Base-by-base conservation (phyloP, 37 sponge, comb jelly and placozoan genomes). In the Haliclona indistincta region DNA sequence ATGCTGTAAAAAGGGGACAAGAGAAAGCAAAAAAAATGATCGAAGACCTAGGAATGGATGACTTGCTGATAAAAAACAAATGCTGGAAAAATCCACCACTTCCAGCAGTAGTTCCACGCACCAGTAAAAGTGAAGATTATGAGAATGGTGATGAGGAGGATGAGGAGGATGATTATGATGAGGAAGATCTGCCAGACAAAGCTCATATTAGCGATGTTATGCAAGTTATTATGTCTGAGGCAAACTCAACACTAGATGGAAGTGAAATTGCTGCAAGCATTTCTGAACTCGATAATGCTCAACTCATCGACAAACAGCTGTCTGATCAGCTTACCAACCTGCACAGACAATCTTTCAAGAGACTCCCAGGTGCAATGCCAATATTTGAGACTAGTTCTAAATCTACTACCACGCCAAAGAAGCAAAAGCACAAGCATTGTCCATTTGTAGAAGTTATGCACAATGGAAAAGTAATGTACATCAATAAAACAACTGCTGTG, bases 41-140 rank as follows among this genome's bases (percentile, higher is more conserved):
- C 23, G 75, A 74, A n/a, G 75, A 39, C 4, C 75, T 74, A 34
- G 75, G 75, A 23, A 74, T 74, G 75, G 63, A 1, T 2, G 61
- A 1, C 5, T 22, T 42, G 32, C 41, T 60, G 11, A n/a, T 56
- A 13, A 34, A 79, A 56, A 55, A 37, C 7, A 25, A 55, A 25
- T 34, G 22, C 25, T 74, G 75, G 75, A 22, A 23, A 29, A 38
- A 36, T 56, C 43, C 56, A 38, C 38, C 60, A 56, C 38, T 56
- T n/a, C 28, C 60, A 33, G 67, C 35, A 33, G 67, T 58, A 56
- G 53, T 34, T 29, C 17, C 39, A 32, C 40, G 40, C 30, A 65
- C 38, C 23, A 37, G 38, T 37, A 8, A 38, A n/a, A 65, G 40
- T 8, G 30, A 23, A 36, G 4, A 32, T 29, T 30, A 65, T 36